phyloP scores from a whole-genome alignment of 1,140 invertebrate species.

The Hirudo medicinalis region DNA sequence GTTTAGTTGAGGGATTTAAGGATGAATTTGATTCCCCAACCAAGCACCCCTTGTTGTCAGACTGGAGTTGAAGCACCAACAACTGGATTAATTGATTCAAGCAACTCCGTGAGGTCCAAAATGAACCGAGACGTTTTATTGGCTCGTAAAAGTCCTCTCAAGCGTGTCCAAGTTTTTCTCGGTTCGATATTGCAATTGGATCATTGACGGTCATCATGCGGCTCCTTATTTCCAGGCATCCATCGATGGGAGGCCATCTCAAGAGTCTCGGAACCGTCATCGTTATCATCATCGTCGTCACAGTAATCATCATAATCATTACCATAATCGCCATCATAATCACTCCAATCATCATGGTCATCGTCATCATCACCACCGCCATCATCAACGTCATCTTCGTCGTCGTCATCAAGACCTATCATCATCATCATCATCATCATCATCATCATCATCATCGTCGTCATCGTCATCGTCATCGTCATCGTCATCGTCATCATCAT shows the following conservation, averaged over 20 bases:
- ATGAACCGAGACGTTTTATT: too few species aligned
- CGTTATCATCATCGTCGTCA: background rate
- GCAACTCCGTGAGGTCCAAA: too few species aligned
- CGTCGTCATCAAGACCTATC: background rate
- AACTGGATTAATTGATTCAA: too few species aligned
- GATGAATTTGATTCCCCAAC: too few species aligned
- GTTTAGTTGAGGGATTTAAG: too few species aligned
- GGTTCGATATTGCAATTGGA: constrained; percentile 5
- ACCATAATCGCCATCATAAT: background rate
- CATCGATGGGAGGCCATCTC: too few species aligned
- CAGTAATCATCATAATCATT: background rate
- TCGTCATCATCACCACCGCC: background rate
- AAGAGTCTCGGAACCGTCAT: background rate
- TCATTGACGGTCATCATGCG: background rate
- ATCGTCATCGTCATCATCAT: constrained; percentile 7
- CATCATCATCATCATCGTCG: background rate
- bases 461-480: background rate
- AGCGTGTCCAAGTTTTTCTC: constrained; percentile 6
- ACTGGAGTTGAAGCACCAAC: too few species aligned
- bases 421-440: background rate
- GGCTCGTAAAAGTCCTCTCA: too few species aligned
- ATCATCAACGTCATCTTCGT: background rate
- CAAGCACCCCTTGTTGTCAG: too few species aligned
- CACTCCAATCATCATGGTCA: background rate
- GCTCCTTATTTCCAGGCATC: too few species aligned